Evolutionary conservation across 1,140 invertebrate genomes (phyloP), one percentile per base, ranked within the genome.

Genomic region (Penaeus indicus): DNA sequence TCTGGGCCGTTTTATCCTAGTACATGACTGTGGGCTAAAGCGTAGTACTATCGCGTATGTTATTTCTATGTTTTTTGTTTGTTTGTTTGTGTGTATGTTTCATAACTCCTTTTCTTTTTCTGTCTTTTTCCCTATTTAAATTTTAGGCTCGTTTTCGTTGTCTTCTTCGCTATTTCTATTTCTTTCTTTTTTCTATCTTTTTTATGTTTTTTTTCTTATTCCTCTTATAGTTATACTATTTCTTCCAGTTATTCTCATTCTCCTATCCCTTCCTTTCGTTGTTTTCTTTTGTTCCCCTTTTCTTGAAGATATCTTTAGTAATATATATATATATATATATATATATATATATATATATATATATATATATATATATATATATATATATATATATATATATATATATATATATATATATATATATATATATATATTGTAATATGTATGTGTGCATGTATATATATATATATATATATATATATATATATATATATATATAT

Each of bases 281-380:
- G 77, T 22, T 42, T 42, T 54, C 77, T 78, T n/a, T 10, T 22
- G 3, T 69, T 69, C 16, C 67, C 21, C 22, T 11, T 10, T 69
- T 25, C 67, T 69, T 18, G 22, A 69, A 69, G 8, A 27, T 8
- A 18, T 69, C 1, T 69, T 32, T 32, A 32, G 32, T 10, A 19
- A 19, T 69, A 69, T 69, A 69, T 69, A 69, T 19, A 69, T 69
- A 22, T 69, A 21, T 21, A 69, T 69, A 21, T 69, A 19, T 69
- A 3, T 69, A 69, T 69, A 21, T 69, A 69, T 69, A 21, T 19
- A 69, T 16, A 19, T 21, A 69, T 69, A 22, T 19, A 21, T n/a
- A 69, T 69, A 69, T 69, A 69, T 69, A 69, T 69, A 69, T 69
- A 69, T 69, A 69, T 69, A 69, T 69, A n/a, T n/a, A 69, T 69